phyloP scores from a whole-genome alignment of 2,888 invertebrate genomes.

The Eristalinus sepulchralis region DNA sequence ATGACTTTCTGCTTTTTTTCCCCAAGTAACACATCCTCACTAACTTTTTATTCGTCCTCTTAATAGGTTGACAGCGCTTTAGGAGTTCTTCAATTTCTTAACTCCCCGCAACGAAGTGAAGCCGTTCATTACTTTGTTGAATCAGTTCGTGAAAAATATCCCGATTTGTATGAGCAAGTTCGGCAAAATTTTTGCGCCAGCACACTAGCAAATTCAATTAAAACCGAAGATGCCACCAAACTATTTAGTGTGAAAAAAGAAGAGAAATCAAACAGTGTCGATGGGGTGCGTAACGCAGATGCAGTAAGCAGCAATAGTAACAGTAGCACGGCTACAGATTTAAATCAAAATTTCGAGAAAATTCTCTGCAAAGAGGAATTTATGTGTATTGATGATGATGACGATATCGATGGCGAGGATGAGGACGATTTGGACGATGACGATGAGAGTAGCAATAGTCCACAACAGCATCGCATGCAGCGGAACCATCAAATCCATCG shows the following conservation, averaged over 20 bases:
- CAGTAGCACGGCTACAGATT: conserved; percentile 76
- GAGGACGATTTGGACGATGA: conserved; percentile 61
- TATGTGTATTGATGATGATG: conserved; percentile 79
- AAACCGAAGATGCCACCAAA: conserved; percentile 76
- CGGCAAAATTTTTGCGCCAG: conserved; percentile 76
- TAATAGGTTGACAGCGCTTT: conserved; percentile 79
- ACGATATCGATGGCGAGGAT: conserved; percentile 74
- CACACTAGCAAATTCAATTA: conserved; percentile 74
- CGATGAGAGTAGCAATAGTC: conserved; percentile 57
- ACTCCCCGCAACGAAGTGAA: conserved; percentile 78
- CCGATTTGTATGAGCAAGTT: conserved; percentile 79
- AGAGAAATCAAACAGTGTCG: conserved; percentile 31
- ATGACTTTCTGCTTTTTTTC: too few relatives aligned
- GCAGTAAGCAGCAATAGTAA: conserved; percentile 61
- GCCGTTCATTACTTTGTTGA: conserved; percentile 79
- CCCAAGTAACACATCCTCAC: neutral
- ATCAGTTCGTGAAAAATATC: conserved; percentile 78
- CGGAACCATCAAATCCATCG: conserved; percentile 59
- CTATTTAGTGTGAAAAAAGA: conserved; percentile 60
- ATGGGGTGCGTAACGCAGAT: conserved; percentile 35
- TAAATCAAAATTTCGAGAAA: conserved; percentile 81
- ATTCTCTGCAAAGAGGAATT: conserved; percentile 80
- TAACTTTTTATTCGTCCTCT: conserved; percentile 11
- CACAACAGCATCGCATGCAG: conserved; percentile 54
- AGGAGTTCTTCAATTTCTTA: conserved; percentile 78